Conservation (phyloP, 1,140 invertebrate species). For the Bombus turneri region DNA sequence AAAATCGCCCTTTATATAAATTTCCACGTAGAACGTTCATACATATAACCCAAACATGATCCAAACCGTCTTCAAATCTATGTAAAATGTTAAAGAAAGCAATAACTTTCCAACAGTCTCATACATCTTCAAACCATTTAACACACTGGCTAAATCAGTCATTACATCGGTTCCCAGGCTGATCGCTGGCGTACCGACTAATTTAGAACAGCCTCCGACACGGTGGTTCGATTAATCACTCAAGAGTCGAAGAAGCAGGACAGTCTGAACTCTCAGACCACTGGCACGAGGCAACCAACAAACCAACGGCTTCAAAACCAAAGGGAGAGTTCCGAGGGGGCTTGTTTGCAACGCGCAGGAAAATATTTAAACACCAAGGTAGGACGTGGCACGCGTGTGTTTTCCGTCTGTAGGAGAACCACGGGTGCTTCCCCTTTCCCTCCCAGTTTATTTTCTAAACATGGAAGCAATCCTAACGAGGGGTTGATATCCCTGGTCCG, state of each 20-base stretch:
- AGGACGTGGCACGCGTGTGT: conserved; percentile 22
- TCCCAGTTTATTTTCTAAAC: conserved; percentile 64
- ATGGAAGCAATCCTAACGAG: conserved; percentile 58
- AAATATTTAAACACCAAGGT: conserved; percentile 30
- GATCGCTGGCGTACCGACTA: neutral
- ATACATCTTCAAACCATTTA: neutral
- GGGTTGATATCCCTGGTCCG: neutral
- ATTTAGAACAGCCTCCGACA: neutral
- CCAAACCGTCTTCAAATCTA: too few species aligned
- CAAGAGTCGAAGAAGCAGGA: neutral
- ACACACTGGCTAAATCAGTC: neutral
- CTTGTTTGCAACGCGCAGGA: neutral
- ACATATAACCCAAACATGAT: rapidly evolving
- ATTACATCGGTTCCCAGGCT: neutral
- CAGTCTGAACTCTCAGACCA: neutral
- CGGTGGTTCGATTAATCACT: neutral
- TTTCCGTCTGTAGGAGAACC: neutral
- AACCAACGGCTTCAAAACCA: neutral
- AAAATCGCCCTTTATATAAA: too few species aligned
- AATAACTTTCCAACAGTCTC: neutral
- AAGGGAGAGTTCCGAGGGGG: neutral
- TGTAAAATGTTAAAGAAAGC: too few species aligned
- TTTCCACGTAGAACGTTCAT: rapidly evolving
- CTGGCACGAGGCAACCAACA: neutral
- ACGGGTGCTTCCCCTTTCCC: neutral